Conservation (phyloP, 1,140 invertebrate species). For the Melanaphis sacchari region DNA sequence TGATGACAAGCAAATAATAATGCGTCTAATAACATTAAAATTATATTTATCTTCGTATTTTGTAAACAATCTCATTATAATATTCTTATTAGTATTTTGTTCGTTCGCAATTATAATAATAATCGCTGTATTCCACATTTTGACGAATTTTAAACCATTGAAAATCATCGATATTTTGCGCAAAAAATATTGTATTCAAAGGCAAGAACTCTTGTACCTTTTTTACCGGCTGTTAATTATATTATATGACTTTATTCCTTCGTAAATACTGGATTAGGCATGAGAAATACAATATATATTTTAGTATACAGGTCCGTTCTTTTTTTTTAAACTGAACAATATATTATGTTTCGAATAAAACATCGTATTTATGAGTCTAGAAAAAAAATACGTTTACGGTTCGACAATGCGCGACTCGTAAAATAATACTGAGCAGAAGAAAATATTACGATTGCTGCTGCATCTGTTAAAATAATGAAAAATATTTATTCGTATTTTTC, state of each 20-base stretch:
- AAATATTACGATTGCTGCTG: neutral
- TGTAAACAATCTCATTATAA: neutral
- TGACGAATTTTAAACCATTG: neutral
- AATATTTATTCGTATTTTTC: neutral
- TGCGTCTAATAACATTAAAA: neutral
- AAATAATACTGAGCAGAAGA: neutral
- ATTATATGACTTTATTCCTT: neutral
- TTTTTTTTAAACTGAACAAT: neutral
- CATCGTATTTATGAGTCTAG: neutral
- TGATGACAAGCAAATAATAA: neutral
- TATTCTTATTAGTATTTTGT: neutral
- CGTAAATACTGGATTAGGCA: neutral
- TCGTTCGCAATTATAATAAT: neutral
- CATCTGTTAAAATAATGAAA: neutral
- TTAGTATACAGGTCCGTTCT: neutral
- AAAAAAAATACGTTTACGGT: neutral
- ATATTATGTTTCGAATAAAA: neutral
- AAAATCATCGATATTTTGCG: neutral
- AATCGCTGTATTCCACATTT: neutral
- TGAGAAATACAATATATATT: neutral
- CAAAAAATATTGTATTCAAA: constrained; percentile 24
- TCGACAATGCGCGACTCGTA: neutral
- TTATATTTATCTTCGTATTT: neutral
- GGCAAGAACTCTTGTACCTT: neutral
- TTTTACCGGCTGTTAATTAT: neutral